A percentile compares a stretch with the other conserved stretches of the same genome.
Evolutionary conservation across 2,888 invertebrate genomes (phyloP).

Genomic region (Acholoe squamosa): DNA sequence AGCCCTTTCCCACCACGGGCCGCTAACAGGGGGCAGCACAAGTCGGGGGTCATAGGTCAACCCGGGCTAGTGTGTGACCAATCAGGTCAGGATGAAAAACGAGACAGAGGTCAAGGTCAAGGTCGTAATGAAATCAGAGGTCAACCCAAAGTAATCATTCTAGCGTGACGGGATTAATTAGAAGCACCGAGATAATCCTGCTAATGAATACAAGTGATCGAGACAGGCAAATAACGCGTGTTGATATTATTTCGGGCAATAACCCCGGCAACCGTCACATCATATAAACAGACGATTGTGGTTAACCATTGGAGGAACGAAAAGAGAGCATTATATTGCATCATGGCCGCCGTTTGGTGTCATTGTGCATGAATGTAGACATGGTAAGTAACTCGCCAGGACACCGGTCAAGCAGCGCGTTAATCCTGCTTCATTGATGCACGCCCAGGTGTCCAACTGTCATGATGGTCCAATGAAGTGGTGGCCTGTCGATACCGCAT

Average conservation of each 20-base stretch:
- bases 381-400: no score
- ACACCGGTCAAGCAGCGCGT: no score
- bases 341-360: no score
- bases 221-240: conserved; percentile 2
- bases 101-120: conserved; percentile 25
- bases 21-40: not conserved
- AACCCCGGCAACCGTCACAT: not conserved
- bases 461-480: no score
- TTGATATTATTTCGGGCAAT: conserved; percentile 10
- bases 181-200: not conserved
- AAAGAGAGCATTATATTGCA: no score
- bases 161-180: not conserved
- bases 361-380: no score
- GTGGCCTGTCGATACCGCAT: no score
- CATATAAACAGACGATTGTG: conserved; percentile 6
- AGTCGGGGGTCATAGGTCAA: not conserved
- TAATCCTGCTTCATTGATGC: no score
- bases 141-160: conserved; percentile 25
- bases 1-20: not conserved
- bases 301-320: not conserved
- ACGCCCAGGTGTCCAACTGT: no score
- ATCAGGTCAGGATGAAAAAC: conserved; percentile 15
- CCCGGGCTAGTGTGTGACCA: not conserved
- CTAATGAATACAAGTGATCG: conserved; percentile 27
- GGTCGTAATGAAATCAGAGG: conserved; percentile 41